These are phyloP conservation scores for Oncorhynchus kisutch DNA, from an alignment of 2,113 vertebrate species.

Conservation along the genomic window DNA sequence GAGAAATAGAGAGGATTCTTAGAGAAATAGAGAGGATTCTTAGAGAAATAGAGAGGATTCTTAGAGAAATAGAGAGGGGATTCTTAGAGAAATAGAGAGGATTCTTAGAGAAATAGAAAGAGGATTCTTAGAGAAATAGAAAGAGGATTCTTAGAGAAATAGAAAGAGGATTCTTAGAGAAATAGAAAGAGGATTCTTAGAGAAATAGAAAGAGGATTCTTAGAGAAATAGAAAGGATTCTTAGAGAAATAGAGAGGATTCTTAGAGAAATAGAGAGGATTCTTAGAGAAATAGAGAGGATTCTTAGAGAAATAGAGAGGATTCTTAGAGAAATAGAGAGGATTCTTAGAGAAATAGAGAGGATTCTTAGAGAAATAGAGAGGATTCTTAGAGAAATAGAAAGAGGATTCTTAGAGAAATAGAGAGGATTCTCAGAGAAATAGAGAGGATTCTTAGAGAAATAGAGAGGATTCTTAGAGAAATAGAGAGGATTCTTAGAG, in stretches of 20 bases:
- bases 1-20: not conserved
- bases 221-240: too few relatives aligned
- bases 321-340: too few relatives aligned
- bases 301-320: constrained; percentile 44
- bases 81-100: constrained; percentile 46
- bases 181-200: too few relatives aligned
- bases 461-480: not conserved
- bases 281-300: constrained; percentile 46
- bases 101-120: not conserved
- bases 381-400: too few relatives aligned
- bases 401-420: too few relatives aligned
- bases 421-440: too few relatives aligned
- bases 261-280: not conserved
- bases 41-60: not conserved
- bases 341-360: too few relatives aligned
- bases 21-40: constrained; percentile 45
- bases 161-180: not conserved
- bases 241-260: not conserved
- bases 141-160: not conserved
- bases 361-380: too few relatives aligned
- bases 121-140: not conserved
- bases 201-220: too few relatives aligned
- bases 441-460: too few relatives aligned
- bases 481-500: constrained; percentile 44
- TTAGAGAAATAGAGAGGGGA: not conserved